Evolutionary conservation across 2,797 vertebrate genomes (phyloP).

Genomic region (Choloepus didactylus): DNA sequence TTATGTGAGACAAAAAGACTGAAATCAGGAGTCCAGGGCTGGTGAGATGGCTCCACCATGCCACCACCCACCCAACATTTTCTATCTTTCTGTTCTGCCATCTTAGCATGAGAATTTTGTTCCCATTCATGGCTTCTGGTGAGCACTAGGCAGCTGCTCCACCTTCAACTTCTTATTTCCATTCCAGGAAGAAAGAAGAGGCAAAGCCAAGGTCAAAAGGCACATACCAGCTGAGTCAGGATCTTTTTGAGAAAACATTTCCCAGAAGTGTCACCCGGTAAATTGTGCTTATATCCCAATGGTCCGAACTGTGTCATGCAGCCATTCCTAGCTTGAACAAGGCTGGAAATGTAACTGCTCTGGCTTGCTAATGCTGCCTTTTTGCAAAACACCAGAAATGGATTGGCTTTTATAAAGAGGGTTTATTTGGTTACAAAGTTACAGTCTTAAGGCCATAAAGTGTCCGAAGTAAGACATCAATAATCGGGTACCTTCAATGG

Average conservation of each 20-base stretch:
- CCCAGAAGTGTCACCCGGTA: neutral
- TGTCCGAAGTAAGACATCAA: too few species aligned
- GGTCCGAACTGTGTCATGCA: neutral
- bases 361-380: too few species aligned
- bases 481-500: too few species aligned
- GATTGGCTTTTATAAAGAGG: too few species aligned
- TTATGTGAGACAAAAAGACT: neutral
- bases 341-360: neutral
- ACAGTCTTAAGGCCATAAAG: too few species aligned
- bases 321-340: neutral
- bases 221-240: neutral
- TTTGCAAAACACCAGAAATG: too few species aligned
- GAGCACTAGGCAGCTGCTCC: neutral
- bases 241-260: neutral
- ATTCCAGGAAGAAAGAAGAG: neutral
- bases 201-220: neutral
- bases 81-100: neutral
- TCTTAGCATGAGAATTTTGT: neutral
- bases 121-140: neutral
- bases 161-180: neutral
- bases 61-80: accelerated
- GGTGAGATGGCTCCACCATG: neutral
- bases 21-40: neutral
- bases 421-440: too few species aligned
- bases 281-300: neutral